Conservation (phyloP, 2,113 vertebrate genomes). For the Scalopus aquaticus region DNA sequence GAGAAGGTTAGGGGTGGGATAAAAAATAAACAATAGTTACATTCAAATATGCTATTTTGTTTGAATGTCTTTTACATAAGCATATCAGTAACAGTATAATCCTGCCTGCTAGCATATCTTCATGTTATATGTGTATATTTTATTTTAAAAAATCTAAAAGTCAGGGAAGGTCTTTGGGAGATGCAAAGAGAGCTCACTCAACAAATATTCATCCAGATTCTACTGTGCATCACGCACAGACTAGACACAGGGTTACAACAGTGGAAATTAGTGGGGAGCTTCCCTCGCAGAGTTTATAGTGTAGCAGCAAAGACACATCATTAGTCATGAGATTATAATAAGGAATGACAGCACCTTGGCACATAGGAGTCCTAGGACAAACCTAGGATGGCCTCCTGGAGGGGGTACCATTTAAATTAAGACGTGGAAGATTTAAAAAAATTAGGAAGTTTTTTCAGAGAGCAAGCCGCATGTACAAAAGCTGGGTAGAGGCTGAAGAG, state of each 20-base stretch:
- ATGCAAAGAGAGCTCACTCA: neutral
- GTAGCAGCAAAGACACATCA: neutral
- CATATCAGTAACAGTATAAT: too few species aligned
- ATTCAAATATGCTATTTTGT: neutral
- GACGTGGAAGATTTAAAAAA: neutral
- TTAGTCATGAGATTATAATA: neutral
- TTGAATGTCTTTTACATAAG: slow-evolving; percentile 6
- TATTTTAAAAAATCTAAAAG: neutral
- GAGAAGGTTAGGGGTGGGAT: neutral
- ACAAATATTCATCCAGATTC: neutral
- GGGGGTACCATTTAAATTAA: neutral
- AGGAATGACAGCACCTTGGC: neutral
- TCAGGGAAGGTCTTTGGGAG: neutral
- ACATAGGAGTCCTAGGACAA: neutral
- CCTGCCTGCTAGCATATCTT: neutral
- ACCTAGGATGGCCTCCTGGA: neutral
- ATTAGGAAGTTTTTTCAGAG: neutral
- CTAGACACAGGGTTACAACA: neutral
- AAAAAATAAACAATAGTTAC: neutral
- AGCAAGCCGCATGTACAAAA: neutral
- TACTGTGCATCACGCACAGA: neutral
- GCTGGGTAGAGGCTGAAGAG: neutral
- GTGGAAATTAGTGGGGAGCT: neutral
- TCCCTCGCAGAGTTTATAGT: neutral
- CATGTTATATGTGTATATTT: neutral